Percentiles rank a stretch among this genome's conserved stretches.
phyloP scores from a whole-genome alignment of 2,888 invertebrate species.

The Tetrapedia diversipes region DNA sequence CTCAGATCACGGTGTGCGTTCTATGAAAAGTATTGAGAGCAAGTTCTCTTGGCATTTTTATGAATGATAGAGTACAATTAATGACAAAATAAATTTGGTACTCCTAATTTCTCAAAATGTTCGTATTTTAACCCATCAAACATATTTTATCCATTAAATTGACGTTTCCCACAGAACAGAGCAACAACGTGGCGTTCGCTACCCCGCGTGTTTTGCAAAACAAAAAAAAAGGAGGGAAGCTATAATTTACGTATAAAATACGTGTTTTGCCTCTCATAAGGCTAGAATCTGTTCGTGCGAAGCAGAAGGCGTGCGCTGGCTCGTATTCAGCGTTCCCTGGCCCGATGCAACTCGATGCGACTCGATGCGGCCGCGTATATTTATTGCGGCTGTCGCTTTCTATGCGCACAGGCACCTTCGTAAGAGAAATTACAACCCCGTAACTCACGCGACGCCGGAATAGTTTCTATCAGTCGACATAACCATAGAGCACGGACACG shows the following conservation, averaged over 20 bases:
- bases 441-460: constrained; percentile 55
- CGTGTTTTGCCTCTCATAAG: constrained; percentile 31
- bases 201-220: neutral
- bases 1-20: no score
- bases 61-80: no score
- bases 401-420: constrained; percentile 46
- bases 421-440: constrained; percentile 60
- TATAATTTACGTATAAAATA: constrained; percentile 31
- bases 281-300: constrained; percentile 10
- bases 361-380: constrained; percentile 60
- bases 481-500: constrained; percentile 7
- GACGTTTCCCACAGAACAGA: neutral
- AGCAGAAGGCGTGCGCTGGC: constrained; percentile 14
- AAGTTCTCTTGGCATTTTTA: no score
- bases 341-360: constrained; percentile 52
- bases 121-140: no score
- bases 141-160: neutral
- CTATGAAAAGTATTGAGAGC: no score
- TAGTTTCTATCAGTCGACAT: constrained; percentile 55
- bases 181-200: neutral
- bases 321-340: constrained; percentile 3
- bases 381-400: constrained; percentile 61
- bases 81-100: no score
- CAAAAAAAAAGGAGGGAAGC: neutral
- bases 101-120: no score